Percentiles rank a stretch among this genome's conserved stretches.
phyloP scores from a whole-genome alignment of 2,113 vertebrate genomes.

The Edolisoma coerulescens region DNA sequence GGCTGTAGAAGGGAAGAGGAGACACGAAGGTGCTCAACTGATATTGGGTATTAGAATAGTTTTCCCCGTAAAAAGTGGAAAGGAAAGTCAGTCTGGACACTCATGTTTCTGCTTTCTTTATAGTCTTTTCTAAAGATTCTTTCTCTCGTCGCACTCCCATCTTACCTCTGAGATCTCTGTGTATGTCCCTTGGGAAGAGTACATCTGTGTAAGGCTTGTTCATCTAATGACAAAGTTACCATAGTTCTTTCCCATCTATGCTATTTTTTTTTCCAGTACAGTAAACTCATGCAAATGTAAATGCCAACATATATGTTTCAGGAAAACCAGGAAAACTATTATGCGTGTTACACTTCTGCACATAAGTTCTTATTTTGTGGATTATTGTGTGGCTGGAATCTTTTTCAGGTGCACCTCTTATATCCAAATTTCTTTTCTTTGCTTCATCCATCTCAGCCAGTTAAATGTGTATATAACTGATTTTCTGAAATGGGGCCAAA shows the following conservation, averaged over 20 bases:
- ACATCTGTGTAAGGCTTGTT: not conserved
- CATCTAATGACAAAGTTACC: not conserved
- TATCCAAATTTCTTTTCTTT: constrained; percentile 32
- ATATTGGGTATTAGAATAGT: not conserved
- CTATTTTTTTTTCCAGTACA: not conserved
- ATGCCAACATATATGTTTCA: not conserved
- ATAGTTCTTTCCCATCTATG: not conserved
- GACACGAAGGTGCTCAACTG: not conserved
- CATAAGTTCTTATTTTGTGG: constrained; percentile 44
- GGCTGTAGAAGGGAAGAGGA: not conserved
- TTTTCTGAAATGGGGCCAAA: constrained; percentile 55
- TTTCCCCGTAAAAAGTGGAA: not conserved
- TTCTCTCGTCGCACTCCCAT: not conserved
- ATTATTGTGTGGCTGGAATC: constrained; percentile 12
- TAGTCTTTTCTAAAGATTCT: not conserved
- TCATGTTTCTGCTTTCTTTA: not conserved
- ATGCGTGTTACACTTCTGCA: not conserved
- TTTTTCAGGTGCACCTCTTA: constrained; percentile 46
- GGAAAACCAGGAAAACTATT: not conserved
- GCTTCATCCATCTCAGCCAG: constrained; percentile 29
- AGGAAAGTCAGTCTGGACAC: not conserved
- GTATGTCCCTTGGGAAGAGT: not conserved
- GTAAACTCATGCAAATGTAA: not conserved
- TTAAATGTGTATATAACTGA: constrained; percentile 34
- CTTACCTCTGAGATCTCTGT: not conserved